Conservation (phyloP, 2,797 vertebrate species). For the Carapus acus region DNA sequence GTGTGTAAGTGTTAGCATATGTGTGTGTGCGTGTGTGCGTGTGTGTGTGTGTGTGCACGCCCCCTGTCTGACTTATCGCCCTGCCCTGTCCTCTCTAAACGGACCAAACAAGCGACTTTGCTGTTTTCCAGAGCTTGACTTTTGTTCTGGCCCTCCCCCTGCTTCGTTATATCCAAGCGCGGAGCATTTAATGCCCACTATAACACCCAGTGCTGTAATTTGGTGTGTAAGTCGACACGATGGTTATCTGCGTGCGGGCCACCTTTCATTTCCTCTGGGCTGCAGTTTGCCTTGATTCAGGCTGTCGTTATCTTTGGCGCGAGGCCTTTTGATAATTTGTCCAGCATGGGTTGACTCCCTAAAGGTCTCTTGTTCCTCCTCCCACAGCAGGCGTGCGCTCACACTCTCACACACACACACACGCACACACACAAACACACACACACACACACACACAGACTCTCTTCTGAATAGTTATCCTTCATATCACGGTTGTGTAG, state of each 20-base stretch:
- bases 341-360: slow-evolving; percentile 54
- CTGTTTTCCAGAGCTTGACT: slow-evolving; percentile 62
- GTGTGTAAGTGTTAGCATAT: slow-evolving; percentile 17
- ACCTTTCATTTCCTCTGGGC: slow-evolving; percentile 63
- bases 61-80: slow-evolving; percentile 70
- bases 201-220: slow-evolving; percentile 72
- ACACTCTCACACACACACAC: neutral
- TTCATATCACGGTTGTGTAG: slow-evolving; percentile 30
- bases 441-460: neutral
- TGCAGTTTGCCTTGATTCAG: slow-evolving; percentile 49
- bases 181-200: slow-evolving; percentile 50
- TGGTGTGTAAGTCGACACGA: slow-evolving; percentile 61
- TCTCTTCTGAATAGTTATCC: slow-evolving; percentile 47
- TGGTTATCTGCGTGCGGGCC: slow-evolving; percentile 62
- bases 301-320: slow-evolving; percentile 58
- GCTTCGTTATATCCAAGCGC: slow-evolving; percentile 63
- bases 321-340: slow-evolving; percentile 66
- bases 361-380: slow-evolving; percentile 53
- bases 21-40: slow-evolving; percentile 10
- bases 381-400: slow-evolving; percentile 24
- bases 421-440: slow-evolving; percentile 9
- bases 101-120: slow-evolving; percentile 64
- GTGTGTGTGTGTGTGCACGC: slow-evolving; percentile 5
- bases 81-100: slow-evolving; percentile 51
- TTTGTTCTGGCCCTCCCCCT: slow-evolving; percentile 62